Evolutionary conservation across 2,797 vertebrate species (phyloP), one percentile per base, ranked within the genome.

Genomic region (Scarus forsteni): DNA sequence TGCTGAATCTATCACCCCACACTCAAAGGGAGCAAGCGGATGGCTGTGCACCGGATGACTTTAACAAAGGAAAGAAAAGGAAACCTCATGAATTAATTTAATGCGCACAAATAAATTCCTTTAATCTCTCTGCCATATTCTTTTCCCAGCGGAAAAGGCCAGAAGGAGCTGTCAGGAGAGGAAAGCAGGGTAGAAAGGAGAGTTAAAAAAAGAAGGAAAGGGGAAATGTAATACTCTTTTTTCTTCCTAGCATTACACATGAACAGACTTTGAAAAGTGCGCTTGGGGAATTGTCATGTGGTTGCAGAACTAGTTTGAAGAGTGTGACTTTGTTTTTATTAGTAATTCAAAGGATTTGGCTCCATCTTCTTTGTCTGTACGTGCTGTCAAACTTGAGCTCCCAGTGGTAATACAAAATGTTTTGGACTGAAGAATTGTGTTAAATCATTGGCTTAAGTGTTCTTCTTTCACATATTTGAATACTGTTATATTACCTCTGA

Each of bases 91-190:
- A 91, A 91, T 92, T 90, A 66, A 83, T 91, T 85, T 87, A 86
- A 87, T 84, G 65, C 75, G 65, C 78, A 81, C 86, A 90, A 92
- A 91, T 91, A 89, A 78, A 85, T 85, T 85, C 90, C 89, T 93
- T 93, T 93, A 83, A 92, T 93, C 90, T 91, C 48, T 3, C 78
- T 82, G 86, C 91, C 89, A 89, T 92, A 51, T 83, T 87, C 42
- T 75, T 81, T 78, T n/a, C 60, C 66, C 70, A 34, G 83, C n/a
- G 84, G 85, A 82, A 73, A 66, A 79, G 65, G 58, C 76, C 85
- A 80, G 85, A 75, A 78, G 75, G 74, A 88, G 75, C 85, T 88
- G 84, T 78, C 63, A 11, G 63, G 77, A 66, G 79, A 68, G 53
- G 27, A 48, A 81, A 84, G 70, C 5, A 48, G 68, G 27, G 75